phyloP scores from a whole-genome alignment of 2,888 invertebrate species.

The Norana najaformis region DNA sequence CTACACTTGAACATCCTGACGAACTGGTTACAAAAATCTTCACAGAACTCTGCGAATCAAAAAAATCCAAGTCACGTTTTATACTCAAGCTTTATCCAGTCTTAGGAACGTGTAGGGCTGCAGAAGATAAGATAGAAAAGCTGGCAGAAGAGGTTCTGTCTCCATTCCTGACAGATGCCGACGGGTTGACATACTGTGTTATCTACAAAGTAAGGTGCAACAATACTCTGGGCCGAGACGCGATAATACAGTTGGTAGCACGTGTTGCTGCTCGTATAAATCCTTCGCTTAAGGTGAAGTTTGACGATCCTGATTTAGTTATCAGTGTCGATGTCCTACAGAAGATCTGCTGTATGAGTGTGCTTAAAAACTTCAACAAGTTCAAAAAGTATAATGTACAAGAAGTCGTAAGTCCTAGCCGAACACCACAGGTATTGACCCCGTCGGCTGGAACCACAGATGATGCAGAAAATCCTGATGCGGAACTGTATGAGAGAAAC shows the following conservation, averaged over 20 bases:
- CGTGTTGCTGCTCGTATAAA: constrained; percentile 69
- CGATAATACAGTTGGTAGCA: constrained; percentile 70
- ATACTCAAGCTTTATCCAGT: constrained; percentile 81
- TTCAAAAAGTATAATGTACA: constrained; percentile 79
- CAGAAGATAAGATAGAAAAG: constrained; percentile 74
- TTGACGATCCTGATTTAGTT: constrained; percentile 75
- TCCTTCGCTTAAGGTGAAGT: constrained; percentile 66
- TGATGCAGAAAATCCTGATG: background rate
- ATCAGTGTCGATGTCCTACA: constrained; percentile 83
- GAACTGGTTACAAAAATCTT: constrained; percentile 74
- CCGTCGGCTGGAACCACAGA: background rate
- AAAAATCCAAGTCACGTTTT: constrained; percentile 75
- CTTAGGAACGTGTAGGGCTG: constrained; percentile 76
- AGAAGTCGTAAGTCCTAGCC: constrained; percentile 33
- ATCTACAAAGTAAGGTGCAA: constrained; percentile 56
- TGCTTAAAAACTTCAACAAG: constrained; percentile 77
- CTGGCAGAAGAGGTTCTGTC: constrained; percentile 71
- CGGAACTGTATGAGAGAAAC: background rate
- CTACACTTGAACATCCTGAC: constrained; percentile 75
- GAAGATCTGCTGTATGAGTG: constrained; percentile 77
- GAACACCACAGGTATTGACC: background rate
- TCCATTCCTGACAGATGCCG: constrained; percentile 68
- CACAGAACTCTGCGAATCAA: constrained; percentile 72
- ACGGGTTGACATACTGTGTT: constrained; percentile 50
- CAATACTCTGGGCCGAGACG: constrained; percentile 69